These are phyloP conservation scores for Galemys pyrenaicus DNA, from an alignment of 2,113 vertebrate species.

Conservation along the genomic window DNA sequence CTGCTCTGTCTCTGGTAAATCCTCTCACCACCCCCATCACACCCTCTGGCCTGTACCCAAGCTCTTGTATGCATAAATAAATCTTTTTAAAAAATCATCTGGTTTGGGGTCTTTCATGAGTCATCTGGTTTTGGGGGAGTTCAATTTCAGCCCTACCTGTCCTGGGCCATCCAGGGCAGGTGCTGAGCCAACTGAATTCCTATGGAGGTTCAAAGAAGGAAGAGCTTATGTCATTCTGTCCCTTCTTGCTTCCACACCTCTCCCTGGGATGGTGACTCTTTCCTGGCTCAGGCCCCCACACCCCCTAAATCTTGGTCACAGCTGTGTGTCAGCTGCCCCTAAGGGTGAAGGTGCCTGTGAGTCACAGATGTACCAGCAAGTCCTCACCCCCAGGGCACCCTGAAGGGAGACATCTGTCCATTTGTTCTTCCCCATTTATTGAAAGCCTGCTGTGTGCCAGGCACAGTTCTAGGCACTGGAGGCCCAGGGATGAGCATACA, in stretches of 20 bases:
- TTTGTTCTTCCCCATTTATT: not conserved
- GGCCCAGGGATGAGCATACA: not conserved
- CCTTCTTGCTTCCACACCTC: slow-evolving; percentile 31
- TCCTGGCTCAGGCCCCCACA: not conserved
- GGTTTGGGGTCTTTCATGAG: not conserved
- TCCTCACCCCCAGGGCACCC: not conserved
- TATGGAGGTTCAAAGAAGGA: not conserved
- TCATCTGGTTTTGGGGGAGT: not conserved
- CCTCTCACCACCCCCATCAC: too few species aligned
- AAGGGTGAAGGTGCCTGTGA: slow-evolving; percentile 44
- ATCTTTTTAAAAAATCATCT: too few species aligned
- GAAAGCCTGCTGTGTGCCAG: not conserved
- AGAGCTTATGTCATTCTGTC: slow-evolving; percentile 8
- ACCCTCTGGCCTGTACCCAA: too few species aligned
- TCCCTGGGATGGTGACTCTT: slow-evolving; percentile 36
- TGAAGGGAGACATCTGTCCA: not conserved
- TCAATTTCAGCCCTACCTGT: not conserved
- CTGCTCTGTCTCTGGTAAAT: too few species aligned
- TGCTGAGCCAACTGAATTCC: not conserved
- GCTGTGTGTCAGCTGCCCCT: slow-evolving; percentile 42
- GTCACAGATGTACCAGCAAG: slow-evolving; percentile 40
- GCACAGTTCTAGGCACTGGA: not conserved
- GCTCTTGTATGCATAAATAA: too few species aligned
- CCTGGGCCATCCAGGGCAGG: not conserved
- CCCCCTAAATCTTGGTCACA: slow-evolving; percentile 60